A percentile compares a stretch with the other conserved stretches of the same genome.
phyloP scores from a whole-genome alignment of 2,797 vertebrate genomes.

The Clarias fuscus region DNA sequence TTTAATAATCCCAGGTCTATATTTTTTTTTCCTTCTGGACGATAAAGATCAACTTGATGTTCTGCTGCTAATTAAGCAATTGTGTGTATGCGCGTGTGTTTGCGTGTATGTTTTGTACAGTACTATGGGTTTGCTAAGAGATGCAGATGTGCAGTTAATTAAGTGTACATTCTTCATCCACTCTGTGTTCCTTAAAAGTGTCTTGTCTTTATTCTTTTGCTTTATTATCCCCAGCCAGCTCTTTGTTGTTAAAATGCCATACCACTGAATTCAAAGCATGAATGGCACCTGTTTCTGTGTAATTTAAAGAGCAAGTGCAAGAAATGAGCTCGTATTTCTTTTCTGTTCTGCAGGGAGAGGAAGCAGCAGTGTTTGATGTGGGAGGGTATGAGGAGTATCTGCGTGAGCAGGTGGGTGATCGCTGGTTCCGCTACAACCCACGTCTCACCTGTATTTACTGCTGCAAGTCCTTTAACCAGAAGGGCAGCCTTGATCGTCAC shows the following conservation, averaged over 20 bases:
- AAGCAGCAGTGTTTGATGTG: constrained; percentile 86
- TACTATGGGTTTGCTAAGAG: not conserved
- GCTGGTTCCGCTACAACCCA: constrained; percentile 98
- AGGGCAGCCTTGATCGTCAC: constrained; percentile 96
- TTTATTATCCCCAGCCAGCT: not conserved
- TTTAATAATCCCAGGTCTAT: not conserved
- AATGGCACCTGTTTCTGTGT: not conserved
- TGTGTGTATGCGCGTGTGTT: not conserved
- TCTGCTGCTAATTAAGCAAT: not conserved
- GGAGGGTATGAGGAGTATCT: constrained; percentile 96
- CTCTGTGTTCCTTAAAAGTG: not conserved
- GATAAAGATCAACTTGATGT: not conserved
- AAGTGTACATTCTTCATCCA: not conserved
- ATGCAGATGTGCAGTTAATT: not conserved
- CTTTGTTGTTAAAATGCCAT: not conserved
- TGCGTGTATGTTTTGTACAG: not conserved
- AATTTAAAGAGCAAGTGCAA: not conserved
- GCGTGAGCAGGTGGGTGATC: constrained; percentile 94
- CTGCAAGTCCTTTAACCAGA: constrained; percentile 99
- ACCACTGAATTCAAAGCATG: not conserved
- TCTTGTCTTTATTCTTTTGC: not conserved
- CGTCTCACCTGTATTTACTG: constrained; percentile 98
- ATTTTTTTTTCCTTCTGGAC: not conserved
- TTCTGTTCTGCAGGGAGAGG: constrained; percentile 80
- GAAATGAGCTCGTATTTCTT: not conserved